Evolutionary conservation across 2,113 vertebrate genomes (phyloP), one percentile per base, ranked within the genome.

Genomic region (Zosterops japonicus): DNA sequence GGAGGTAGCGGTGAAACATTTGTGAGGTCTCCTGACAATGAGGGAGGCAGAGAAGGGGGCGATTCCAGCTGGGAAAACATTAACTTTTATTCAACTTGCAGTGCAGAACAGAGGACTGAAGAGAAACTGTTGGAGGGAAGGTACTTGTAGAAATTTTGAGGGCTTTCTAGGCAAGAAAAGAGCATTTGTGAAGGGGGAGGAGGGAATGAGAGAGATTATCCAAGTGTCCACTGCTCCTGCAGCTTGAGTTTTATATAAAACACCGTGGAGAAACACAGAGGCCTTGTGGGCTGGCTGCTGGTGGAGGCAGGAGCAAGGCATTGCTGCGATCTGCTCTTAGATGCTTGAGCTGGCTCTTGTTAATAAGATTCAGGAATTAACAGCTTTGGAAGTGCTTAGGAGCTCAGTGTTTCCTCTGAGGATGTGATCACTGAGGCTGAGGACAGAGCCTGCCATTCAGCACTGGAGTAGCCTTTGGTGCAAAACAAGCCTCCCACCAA

Each of bases 351-450:
- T 91, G 64, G 71, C 60, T 94, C 52, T 67, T 64, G 41, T 81
- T 96, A 95, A 89, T 95, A 86, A 94, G 72, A 93, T 86, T 88
- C 56, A 14, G 75, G 92, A 92, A 87, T 96, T 95, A 96, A 90
- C 56, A 86, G 83, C 72, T 95, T 95, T 86, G 68, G 72, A 93
- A 92, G 64, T 12, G 3, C 79, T 96, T 90, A 95, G 90, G 61
- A 90, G 46, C 59, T 94, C 74, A 82, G 16, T 57, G 65, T 72
- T 96, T 87, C 57, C 74, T 94, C 57, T 17, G n/a, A 8, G 55
- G 69, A 72, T 8, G 9, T 72, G 87, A 84, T 78, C 49, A 6
- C 25, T 44, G 52, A 57, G 65, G 28, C 65, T 77, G 49, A 89
- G 46, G 68, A 94, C 85, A 93, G 79, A 90, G 76, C 33, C 56